Evolutionary conservation across 2,113 vertebrate genomes (phyloP).

Genomic region (Vulpes lagopus): DNA sequence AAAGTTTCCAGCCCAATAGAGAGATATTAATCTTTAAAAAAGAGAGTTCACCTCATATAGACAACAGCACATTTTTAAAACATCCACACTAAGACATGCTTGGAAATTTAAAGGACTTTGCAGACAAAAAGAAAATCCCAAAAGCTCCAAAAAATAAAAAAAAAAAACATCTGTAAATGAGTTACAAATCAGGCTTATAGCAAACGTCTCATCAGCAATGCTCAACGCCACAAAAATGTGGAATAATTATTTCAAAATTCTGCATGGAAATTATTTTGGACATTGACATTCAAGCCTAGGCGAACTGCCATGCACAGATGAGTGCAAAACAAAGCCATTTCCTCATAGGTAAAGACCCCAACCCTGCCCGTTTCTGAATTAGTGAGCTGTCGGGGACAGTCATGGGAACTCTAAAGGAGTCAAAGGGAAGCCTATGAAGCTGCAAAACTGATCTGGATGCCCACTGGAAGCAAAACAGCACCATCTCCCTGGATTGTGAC

Average conservation of each 20-base stretch:
- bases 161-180: neutral
- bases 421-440: too few species aligned
- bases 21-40: neutral
- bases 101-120: neutral
- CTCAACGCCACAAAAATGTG: fast-evolving
- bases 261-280: neutral
- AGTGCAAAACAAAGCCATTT: too few species aligned
- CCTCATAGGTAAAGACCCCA: neutral
- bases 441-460: fast-evolving
- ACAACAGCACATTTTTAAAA: neutral
- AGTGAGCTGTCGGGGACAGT: neutral
- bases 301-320: fast-evolving
- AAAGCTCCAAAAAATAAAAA: neutral
- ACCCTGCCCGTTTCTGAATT: neutral
- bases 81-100: neutral
- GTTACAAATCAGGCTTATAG: neutral
- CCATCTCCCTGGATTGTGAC: too few species aligned
- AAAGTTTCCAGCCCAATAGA: neutral
- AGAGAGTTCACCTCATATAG: neutral
- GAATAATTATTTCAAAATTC: neutral
- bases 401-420: neutral
- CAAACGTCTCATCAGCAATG: neutral
- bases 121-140: neutral
- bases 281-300: neutral
- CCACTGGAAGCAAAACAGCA: neutral